phyloP scores from a whole-genome alignment of 2,113 vertebrate species.

The Trinectes maculatus region DNA sequence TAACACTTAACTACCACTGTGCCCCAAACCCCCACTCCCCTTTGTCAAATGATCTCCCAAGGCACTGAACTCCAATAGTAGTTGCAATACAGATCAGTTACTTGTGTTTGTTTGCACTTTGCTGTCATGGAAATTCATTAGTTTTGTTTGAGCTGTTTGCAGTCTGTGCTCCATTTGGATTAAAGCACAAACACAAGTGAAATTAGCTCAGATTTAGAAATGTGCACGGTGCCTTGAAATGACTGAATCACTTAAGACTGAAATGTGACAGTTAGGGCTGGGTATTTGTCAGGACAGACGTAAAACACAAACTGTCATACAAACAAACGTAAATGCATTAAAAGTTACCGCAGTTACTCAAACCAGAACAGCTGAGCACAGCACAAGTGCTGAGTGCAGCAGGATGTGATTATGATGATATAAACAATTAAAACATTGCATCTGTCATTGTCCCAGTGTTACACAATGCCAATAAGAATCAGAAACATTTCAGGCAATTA shows the following conservation, averaged over 20 bases:
- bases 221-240: conserved; percentile 92
- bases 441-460: no score
- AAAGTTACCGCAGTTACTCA: no score
- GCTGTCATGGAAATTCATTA: conserved; percentile 1
- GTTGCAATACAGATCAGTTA: conserved; percentile 26
- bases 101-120: conserved; percentile 17
- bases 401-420: no score
- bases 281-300: conserved; percentile 73
- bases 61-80: conserved; percentile 13
- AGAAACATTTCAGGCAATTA: no score
- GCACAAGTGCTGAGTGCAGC: no score
- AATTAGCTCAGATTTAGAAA: conserved; percentile 30
- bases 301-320: neutral
- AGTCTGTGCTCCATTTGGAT: neutral
- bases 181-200: conserved; percentile 5
- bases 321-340: neutral
- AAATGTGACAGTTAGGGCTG: conserved; percentile 69
- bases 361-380: no score
- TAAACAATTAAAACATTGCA: no score
- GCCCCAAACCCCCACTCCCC: conserved; percentile 4
- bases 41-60: neutral
- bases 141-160: neutral
- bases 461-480: no score
- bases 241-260: conserved; percentile 63
- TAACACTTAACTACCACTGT: conserved; percentile 34